These are phyloP conservation scores for Nesidiocoris tenuis DNA, from an alignment of 2,888 invertebrate genomes.

Conservation along the genomic window DNA sequence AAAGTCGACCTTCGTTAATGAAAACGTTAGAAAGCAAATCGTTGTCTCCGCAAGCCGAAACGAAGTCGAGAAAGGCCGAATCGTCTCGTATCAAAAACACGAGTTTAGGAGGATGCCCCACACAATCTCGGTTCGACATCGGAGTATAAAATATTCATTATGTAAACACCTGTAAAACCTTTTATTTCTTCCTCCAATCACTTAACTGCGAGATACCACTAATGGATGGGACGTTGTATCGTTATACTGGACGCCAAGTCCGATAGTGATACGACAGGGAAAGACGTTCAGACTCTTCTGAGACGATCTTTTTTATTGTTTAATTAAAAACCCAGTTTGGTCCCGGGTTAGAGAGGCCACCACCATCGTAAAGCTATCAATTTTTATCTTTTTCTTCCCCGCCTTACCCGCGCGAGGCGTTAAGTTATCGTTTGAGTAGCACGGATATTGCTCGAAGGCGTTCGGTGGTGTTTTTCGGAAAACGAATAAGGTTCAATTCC, in stretches of 20 bases:
- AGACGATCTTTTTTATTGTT: background rate
- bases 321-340: background rate
- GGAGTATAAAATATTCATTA: conserved; percentile 6
- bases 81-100: background rate
- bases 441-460: background rate
- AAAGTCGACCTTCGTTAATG: background rate
- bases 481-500: no score
- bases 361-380: conserved; percentile 2
- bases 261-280: conserved; percentile 1
- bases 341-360: background rate
- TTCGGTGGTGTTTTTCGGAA: no score
- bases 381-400: background rate
- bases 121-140: background rate
- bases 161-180: conserved; percentile 10
- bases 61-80: background rate
- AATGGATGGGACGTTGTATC: conserved; percentile 2
- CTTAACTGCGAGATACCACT: conserved; percentile 9
- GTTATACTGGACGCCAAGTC: background rate
- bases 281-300: conserved; percentile 1
- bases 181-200: conserved; percentile 11
- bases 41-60: background rate
- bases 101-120: background rate
- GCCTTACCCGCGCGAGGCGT: background rate
- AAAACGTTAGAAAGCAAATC: background rate
- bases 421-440: background rate